phyloP scores from a whole-genome alignment of 2,888 invertebrate species.

The Oligia fasciuncula region DNA sequence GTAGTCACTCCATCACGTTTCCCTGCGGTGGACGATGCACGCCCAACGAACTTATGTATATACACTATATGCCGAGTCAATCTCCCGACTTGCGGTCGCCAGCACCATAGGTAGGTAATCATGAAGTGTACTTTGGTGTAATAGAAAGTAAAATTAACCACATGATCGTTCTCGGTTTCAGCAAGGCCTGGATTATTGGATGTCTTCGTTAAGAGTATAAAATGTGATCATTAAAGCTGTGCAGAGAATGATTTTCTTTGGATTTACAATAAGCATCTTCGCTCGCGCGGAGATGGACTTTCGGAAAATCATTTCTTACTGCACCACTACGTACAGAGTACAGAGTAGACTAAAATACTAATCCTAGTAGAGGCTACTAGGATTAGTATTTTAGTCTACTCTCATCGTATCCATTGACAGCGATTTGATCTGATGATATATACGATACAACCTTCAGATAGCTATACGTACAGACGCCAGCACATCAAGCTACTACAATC shows the following conservation, averaged over 20 bases:
- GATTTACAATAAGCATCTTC: background rate
- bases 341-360: too few species aligned
- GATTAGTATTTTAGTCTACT: background rate
- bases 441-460: background rate
- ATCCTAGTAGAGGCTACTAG: too few species aligned
- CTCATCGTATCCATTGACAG: too few species aligned
- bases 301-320: background rate
- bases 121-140: slow-evolving; percentile 61
- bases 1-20: slow-evolving; percentile 65
- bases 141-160: slow-evolving; percentile 74
- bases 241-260: background rate
- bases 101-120: slow-evolving; percentile 64
- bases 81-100: slow-evolving; percentile 67
- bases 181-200: slow-evolving; percentile 26
- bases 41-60: slow-evolving; percentile 17
- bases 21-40: slow-evolving; percentile 65
- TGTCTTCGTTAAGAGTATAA: slow-evolving; percentile 2
- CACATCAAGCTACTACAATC: too few species aligned
- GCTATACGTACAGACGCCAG: background rate
- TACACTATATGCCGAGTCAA: slow-evolving; percentile 49
- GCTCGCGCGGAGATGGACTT: background rate
- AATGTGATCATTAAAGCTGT: slow-evolving; percentile 8
- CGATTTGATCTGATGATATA: background rate
- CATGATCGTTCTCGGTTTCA: slow-evolving; percentile 58
- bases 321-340: too few species aligned